These are phyloP conservation scores for Xenopus tropicalis DNA, from an alignment of 2,113 vertebrate genomes.

Conservation along the genomic window UCB_Xtro_10.0 CM004444.2:52085501-52086000, in stretches of 20 bases:
- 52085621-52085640: constrained; percentile 46
- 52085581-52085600: constrained; percentile 35
- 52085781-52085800: constrained; percentile 38
- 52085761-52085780: constrained; percentile 37
- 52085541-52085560: constrained; percentile 29
- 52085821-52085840: constrained; percentile 41
- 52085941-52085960: neutral
- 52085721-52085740: constrained; percentile 45
- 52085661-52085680: constrained; percentile 7
- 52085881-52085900: neutral
- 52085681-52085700: constrained; percentile 44
- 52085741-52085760: constrained; percentile 44
- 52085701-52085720: constrained; percentile 42
- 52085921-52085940: neutral
- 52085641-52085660: constrained; percentile 44
- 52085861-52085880: constrained; percentile 13
- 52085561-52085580: constrained; percentile 45
- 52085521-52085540: constrained; percentile 16
- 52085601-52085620: constrained; percentile 36
- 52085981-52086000: too few species aligned
- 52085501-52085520: neutral
- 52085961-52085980: too few species aligned
- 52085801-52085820: constrained; percentile 45
- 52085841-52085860: constrained; percentile 31
- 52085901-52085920: neutral